Base-by-base conservation (phyloP, 2,888 invertebrate genomes). In the Clistopyga incitator region DNA sequence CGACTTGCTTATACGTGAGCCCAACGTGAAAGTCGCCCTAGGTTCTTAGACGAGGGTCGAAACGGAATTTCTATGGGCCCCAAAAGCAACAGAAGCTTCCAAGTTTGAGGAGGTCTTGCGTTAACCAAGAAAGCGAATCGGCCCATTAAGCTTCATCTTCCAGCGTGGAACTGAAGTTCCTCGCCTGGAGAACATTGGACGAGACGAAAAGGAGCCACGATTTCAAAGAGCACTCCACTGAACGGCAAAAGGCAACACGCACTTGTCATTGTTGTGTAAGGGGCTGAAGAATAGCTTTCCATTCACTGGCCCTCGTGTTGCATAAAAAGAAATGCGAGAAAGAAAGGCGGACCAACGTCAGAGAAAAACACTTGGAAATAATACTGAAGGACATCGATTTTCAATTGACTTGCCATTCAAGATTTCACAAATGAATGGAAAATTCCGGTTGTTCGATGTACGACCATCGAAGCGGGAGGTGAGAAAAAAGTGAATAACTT, bases 91-190 rank as follows among this genome's bases (percentile, higher is more conserved):
- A 42, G 38, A 61, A 67, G n/a, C 20, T 18, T 29, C 20, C 29
- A 23, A 38, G 52, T 29, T 45, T 29, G 59, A 68, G 70, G 59
- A n/a, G 54, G 61, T 59, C 52, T 65, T 34, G 76, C 79, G 74
- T 70, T 68, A 81, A 64, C 78, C 75, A 56, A 82, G 77, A 86
- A 87, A 88, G 86, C 86, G 85, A 82, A 89, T 87, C 86, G 87
- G 70, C 87, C 89, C 88, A 90, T 90, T 89, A 88, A 88, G 89
- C 88, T 85, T 90, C 88, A 86, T 85, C 86, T 89, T 90, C 89
- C 89, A 88, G 84, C 68, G 65, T 70, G 2, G 38, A 75, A 65
- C 65, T 76, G 71, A 47, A 61, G 65, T 78, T 78, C 59, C 78
- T 64, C 78, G 50, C 23, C 68, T 25, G 52, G 75, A 67, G 38